phyloP scores from a whole-genome alignment of 1,140 invertebrate genomes.

The Drosophila santomea region DNA sequence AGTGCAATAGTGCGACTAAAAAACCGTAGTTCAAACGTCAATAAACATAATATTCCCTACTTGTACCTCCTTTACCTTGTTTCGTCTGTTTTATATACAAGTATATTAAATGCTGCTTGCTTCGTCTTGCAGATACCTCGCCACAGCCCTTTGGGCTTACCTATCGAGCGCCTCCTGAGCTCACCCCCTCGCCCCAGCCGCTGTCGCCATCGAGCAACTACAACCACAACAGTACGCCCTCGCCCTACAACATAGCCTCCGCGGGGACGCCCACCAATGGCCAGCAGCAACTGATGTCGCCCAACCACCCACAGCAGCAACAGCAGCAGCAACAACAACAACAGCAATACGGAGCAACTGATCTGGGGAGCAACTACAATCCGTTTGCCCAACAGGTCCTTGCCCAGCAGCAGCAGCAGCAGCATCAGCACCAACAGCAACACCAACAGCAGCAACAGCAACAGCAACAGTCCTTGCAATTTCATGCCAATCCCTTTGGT shows the following conservation, averaged over 20 bases:
- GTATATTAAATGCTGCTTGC: no score
- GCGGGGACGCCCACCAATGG: conserved; percentile 47
- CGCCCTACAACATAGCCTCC: conserved; percentile 71
- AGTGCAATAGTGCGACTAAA: no score
- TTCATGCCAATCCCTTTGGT: conserved; percentile 65
- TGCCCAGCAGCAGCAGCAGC: conserved; percentile 62
- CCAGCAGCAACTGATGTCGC: conserved; percentile 64
- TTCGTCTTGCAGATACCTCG: conserved; percentile 64
- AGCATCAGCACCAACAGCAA: conserved; percentile 57
- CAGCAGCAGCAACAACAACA: conserved; percentile 54
- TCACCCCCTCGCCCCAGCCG: conserved; percentile 80
- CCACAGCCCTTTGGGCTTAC: conserved; percentile 71
- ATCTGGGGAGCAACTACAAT: conserved; percentile 59
- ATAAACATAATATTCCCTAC: no score
- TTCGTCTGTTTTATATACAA: no score
- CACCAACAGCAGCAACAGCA: conserved; percentile 63
- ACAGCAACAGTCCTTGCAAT: conserved; percentile 59
- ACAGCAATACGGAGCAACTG: conserved; percentile 53
- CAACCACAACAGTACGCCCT: conserved; percentile 77
- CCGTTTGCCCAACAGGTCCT: conserved; percentile 63
- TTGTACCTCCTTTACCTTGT: no score
- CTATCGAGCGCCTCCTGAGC: conserved; percentile 71
- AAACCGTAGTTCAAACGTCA: no score
- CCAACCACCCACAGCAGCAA: conserved; percentile 60
- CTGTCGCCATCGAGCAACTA: conserved; percentile 79